These are phyloP conservation scores for Brachymystax lenok DNA, from an alignment of 2,797 vertebrate genomes.

Conservation along the genomic window DNA sequence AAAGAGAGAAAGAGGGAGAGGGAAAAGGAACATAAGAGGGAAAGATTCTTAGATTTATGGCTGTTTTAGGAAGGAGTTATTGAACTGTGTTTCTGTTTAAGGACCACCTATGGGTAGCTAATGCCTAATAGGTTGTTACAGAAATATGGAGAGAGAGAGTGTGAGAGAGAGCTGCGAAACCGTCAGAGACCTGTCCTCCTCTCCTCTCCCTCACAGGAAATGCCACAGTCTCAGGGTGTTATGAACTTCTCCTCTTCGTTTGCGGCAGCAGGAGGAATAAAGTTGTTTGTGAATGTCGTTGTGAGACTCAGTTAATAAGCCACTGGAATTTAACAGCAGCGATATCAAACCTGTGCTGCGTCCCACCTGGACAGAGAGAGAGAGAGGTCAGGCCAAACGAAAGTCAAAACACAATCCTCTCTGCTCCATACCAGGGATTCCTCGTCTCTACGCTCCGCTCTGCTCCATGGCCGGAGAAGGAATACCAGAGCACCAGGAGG, in stretches of 20 bases:
- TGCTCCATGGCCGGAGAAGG: slow-evolving; percentile 23
- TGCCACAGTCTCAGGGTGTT: slow-evolving; percentile 25
- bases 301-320: slow-evolving; percentile 27
- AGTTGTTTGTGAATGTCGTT: slow-evolving; percentile 26
- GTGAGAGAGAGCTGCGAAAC: slow-evolving; percentile 36
- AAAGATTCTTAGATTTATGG: slow-evolving; percentile 10
- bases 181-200: slow-evolving; percentile 35
- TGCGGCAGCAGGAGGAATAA: slow-evolving; percentile 1
- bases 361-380: too few relatives aligned
- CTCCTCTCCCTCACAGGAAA: slow-evolving; percentile 49
- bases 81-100: slow-evolving; percentile 24
- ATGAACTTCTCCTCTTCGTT: slow-evolving; percentile 2
- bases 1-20: not conserved
- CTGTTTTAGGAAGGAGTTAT: not conserved
- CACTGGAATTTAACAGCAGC: slow-evolving; percentile 50
- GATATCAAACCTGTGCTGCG: slow-evolving; percentile 19
- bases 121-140: slow-evolving; percentile 33
- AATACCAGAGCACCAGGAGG: slow-evolving; percentile 53
- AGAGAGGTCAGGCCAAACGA: slow-evolving; percentile 22
- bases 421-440: slow-evolving; percentile 52
- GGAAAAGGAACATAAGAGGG: not conserved
- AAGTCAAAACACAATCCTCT: slow-evolving; percentile 49
- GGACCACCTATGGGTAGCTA: slow-evolving; percentile 16
- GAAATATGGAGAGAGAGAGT: slow-evolving; percentile 24
- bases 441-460: slow-evolving; percentile 33